These are phyloP conservation scores for Myiozetetes cayanensis DNA, from an alignment of 2,113 vertebrate genomes.

Conservation along the genomic window DNA sequence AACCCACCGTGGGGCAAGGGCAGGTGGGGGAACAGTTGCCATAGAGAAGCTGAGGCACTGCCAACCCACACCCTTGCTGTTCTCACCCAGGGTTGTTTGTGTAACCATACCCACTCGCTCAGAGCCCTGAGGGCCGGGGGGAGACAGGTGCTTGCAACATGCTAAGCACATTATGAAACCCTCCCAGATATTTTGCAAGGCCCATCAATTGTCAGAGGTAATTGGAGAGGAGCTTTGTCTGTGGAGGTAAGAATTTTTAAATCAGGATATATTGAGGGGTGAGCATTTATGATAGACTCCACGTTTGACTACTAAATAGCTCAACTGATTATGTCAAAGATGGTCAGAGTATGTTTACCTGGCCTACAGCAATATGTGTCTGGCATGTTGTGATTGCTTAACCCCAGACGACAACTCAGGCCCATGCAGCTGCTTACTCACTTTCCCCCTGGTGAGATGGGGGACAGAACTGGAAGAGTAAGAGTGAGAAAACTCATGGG, in stretches of 20 bases:
- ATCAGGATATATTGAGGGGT: background rate
- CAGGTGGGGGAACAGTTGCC: background rate
- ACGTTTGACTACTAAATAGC: background rate
- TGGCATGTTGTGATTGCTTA: background rate
- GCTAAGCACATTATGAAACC: conserved; percentile 13
- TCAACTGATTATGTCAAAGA: background rate
- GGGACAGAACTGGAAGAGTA: background rate
- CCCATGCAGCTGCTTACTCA: background rate
- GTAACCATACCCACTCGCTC: conserved; percentile 10
- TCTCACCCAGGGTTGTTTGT: background rate
- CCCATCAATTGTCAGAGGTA: background rate
- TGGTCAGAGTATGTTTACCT: background rate
- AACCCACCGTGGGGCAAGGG: background rate
- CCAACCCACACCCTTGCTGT: conserved; percentile 30
- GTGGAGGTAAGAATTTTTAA: background rate
- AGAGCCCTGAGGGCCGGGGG: background rate
- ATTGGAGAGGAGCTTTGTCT: background rate
- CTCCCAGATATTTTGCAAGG: conserved; percentile 39
- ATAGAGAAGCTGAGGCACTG: background rate
- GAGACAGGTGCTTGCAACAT: background rate
- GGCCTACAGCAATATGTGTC: background rate
- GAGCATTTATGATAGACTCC: background rate
- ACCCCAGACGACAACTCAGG: background rate
- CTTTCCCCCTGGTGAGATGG: background rate
- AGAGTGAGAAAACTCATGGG: background rate